Evolutionary conservation across 2,113 vertebrate species (phyloP).

Genomic region (Ariopsis seemanni): DNA sequence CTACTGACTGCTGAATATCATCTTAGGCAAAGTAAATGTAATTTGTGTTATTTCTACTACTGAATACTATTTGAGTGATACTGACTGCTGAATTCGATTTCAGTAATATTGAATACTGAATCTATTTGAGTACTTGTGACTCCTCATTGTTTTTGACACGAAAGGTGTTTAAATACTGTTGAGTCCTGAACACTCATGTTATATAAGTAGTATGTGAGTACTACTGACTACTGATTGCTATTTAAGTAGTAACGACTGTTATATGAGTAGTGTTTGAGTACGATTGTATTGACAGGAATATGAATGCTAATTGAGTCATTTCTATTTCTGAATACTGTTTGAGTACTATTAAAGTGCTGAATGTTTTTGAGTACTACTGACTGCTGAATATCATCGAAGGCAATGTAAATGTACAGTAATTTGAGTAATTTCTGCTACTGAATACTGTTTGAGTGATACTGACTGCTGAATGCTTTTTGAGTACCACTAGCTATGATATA

Average conservation of each 20-base stretch:
- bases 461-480: background rate
- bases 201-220: background rate
- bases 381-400: background rate
- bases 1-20: background rate
- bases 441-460: background rate
- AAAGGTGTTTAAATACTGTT: no score
- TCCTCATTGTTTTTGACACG: no score
- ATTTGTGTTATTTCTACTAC: background rate
- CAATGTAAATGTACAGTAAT: background rate
- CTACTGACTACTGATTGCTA: background rate
- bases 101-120: background rate
- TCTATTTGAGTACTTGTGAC: no score
- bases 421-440: background rate
- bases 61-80: slow-evolving; percentile 2
- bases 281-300: background rate
- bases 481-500: background rate
- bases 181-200: no score
- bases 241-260: background rate
- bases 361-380: background rate
- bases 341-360: background rate
- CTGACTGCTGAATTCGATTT: background rate
- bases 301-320: background rate
- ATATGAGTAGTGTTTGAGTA: background rate
- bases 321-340: background rate
- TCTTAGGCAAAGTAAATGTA: background rate